phyloP scores from a whole-genome alignment of 2,888 invertebrate genomes.

The Orthonychiurus folsomi region DNA sequence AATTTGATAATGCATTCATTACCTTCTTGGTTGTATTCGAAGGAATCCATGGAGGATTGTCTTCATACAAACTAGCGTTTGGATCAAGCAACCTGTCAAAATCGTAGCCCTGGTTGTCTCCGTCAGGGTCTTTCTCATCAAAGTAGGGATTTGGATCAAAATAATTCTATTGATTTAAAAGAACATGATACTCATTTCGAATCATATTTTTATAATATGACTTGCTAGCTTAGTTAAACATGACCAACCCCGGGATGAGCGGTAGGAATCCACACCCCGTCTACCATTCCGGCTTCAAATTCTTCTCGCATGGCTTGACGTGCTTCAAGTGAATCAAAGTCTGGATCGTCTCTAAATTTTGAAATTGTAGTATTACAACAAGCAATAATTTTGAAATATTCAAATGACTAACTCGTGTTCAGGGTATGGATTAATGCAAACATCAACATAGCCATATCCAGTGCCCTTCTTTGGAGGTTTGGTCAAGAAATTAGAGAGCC shows the following conservation, averaged over 20 bases:
- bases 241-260: too few species aligned
- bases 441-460: conserved; percentile 50
- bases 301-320: conserved; percentile 26
- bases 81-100: conserved; percentile 23
- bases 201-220: not conserved
- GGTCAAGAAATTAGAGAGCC: conserved; percentile 42
- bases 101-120: conserved; percentile 31
- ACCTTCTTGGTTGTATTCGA: conserved; percentile 22
- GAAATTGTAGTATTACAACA: not conserved
- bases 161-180: conserved; percentile 41
- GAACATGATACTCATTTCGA: not conserved
- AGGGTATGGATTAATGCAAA: conserved; percentile 49
- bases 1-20: conserved; percentile 5
- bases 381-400: not conserved
- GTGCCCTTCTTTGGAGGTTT: conserved; percentile 47
- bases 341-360: conserved; percentile 30
- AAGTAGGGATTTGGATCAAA: conserved; percentile 46
- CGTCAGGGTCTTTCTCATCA: conserved; percentile 35
- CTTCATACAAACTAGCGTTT: conserved; percentile 13
- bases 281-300: conserved; percentile 24
- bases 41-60: conserved; percentile 28
- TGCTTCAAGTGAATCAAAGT: conserved; percentile 27
- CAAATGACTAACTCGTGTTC: conserved; percentile 31
- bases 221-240: conserved; percentile 9
- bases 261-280: conserved; percentile 1